A percentile compares a stretch with the other conserved stretches of the same genome.
These are phyloP conservation scores for Sphenopsis melanotis DNA, from an alignment of 2,797 vertebrate species.

Conservation along the genomic window DNA sequence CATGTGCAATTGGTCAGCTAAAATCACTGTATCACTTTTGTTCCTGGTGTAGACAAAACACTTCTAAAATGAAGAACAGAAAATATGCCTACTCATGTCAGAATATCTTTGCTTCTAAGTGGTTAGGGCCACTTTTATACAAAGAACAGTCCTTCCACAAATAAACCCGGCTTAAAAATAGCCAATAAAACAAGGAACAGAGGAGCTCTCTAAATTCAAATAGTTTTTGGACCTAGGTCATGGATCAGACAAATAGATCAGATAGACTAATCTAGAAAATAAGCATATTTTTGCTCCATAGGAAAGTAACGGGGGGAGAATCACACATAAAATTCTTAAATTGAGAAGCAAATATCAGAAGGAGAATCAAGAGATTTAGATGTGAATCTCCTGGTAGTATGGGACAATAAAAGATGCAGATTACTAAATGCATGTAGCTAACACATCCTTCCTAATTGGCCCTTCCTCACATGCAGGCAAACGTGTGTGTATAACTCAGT, in stretches of 20 bases:
- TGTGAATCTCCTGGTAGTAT: not conserved
- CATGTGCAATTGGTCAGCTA: constrained; percentile 41
- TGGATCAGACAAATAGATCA: not conserved
- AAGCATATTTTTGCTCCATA: not conserved
- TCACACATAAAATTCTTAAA: not conserved
- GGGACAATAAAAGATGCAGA: not conserved
- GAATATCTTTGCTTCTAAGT: not conserved
- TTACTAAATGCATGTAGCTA: not conserved
- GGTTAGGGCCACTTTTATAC: not conserved
- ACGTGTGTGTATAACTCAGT: accelerated
- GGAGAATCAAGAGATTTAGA: not conserved
- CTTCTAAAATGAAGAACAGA: not conserved
- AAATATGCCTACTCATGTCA: not conserved
- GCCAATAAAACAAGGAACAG: not conserved
- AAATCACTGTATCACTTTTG: not conserved
- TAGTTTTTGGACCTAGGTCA: not conserved
- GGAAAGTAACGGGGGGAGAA: not conserved
- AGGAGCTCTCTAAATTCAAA: not conserved
- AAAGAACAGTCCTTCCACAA: not conserved
- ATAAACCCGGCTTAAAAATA: not conserved
- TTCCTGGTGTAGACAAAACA: not conserved
- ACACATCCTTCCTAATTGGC: not conserved
- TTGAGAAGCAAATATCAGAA: not conserved
- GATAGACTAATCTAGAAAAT: not conserved
- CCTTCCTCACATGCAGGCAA: not conserved